phyloP scores from a whole-genome alignment of 2,888 invertebrate genomes.

The Osmoderma eremita region DNA sequence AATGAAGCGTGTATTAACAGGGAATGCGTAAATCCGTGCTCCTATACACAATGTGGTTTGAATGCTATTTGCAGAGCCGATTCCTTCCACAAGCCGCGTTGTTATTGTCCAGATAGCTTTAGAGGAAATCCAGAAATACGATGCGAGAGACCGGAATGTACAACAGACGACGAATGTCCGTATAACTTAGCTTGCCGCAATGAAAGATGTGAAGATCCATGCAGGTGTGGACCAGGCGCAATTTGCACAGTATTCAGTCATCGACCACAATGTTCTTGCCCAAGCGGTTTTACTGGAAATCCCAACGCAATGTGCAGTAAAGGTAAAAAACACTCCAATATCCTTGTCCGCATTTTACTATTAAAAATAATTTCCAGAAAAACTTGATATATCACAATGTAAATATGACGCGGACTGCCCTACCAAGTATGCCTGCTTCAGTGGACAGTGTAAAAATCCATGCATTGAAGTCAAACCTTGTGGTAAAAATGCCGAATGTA shows the following conservation, averaged over 20 bases:
- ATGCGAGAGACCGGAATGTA: conserved; percentile 83
- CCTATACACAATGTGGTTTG: conserved; percentile 80
- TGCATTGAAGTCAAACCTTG: conserved; percentile 82
- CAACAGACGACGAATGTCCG: conserved; percentile 79
- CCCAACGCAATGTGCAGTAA: conserved; percentile 74
- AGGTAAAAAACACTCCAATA: conserved; percentile 61
- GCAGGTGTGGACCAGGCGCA: conserved; percentile 82
- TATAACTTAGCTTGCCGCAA: conserved; percentile 81
- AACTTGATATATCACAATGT: conserved; percentile 72
- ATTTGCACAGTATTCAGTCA: conserved; percentile 83
- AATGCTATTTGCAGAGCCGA: conserved; percentile 83
- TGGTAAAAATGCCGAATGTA: conserved; percentile 82
- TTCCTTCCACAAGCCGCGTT: conserved; percentile 80
- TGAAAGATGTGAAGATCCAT: conserved; percentile 84
- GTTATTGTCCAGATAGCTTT: conserved; percentile 80
- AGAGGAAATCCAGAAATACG: conserved; percentile 82
- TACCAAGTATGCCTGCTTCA: conserved; percentile 85
- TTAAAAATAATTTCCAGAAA: conserved; percentile 59
- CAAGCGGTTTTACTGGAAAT: conserved; percentile 83
- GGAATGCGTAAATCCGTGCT: conserved; percentile 83
- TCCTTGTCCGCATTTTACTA: conserved; percentile 5
- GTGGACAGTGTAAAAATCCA: conserved; percentile 81
- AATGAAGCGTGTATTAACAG: conserved; percentile 84
- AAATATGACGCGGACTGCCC: conserved; percentile 85
- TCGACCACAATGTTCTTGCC: conserved; percentile 81